Base-by-base conservation (phyloP, 2,113 vertebrate species). In the Esox niger region DNA sequence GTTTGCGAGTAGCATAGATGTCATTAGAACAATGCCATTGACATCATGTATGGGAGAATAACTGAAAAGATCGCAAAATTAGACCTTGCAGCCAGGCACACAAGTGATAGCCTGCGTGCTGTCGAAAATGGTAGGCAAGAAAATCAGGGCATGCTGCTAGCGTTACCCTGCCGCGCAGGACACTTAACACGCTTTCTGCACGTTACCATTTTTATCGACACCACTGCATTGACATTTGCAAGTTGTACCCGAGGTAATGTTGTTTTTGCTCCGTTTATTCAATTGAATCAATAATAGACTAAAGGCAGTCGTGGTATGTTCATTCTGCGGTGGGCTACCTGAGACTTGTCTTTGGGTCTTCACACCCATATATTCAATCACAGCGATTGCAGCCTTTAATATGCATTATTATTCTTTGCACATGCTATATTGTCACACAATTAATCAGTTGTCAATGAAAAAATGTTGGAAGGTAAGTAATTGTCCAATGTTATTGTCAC, bases 41-140 rank as follows among this genome's bases (percentile, higher is more conserved):
- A 21, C 20, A n/a, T 5, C n/a, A 23, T 21, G 59, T 33, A 35
- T n/a, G 59, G 13, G 59, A 11, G 32, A 61, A 43, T 35, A 31
- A n/a, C 32, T 61, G 20, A 17, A 61, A 61, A 59, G 29, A 59
- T 30, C 29, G 56, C 29, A 15, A 20, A 59, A 59, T 59, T 27
- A 27, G 17, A 59, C 8, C 57, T 27, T 8, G 13, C 7, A 21
- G 47, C 11, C 47, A 52, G 5, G n/a, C 17, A 59, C 57, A 31
- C 57, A 29, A 59, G 27, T 59, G 57, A 20, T 27, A 10, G 57
- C 11, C 27, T 59, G 57, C 20, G 27, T 29, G 13, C 57, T 29
- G 63, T 66, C n/a, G 31, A 58, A 66, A 55, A 66, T 23, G 29
- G 56, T 30, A n/a, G 38, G 35, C 38, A 43, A 31, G 47, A 30